A percentile compares a stretch with the other conserved stretches of the same genome.
phyloP scores from a whole-genome alignment of 2,113 vertebrate genomes.

The Burhinus bistriatus region DNA sequence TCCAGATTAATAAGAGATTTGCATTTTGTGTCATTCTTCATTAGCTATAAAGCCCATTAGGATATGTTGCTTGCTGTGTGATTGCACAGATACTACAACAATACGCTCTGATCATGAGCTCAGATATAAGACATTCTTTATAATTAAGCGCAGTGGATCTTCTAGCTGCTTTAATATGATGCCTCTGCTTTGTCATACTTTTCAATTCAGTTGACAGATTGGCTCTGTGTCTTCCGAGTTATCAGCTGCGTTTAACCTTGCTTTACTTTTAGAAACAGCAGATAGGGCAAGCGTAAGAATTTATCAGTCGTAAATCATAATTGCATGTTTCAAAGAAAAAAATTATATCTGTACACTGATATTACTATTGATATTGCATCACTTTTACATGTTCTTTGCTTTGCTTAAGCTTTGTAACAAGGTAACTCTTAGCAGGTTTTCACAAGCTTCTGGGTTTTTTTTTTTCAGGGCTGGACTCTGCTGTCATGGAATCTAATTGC shows the following conservation, averaged over 20 bases:
- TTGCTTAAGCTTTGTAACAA: background rate
- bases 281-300: background rate
- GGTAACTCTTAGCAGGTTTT: background rate
- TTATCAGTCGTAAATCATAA: background rate
- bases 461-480: background rate
- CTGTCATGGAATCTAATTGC: background rate
- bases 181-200: background rate
- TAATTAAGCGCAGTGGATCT: background rate
- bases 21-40: conserved; percentile 41
- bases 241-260: background rate
- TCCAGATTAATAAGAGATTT: conserved; percentile 58
- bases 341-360: background rate
- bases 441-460: background rate
- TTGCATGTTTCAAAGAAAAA: background rate
- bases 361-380: background rate
- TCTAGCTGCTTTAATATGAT: background rate
- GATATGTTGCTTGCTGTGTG: background rate
- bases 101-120: background rate
- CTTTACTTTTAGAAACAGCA: background rate
- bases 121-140: background rate
- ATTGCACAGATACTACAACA: background rate
- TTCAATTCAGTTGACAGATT: background rate
- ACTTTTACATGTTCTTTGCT: background rate
- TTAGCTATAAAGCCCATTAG: conserved; percentile 33
- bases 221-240: background rate